Evolutionary conservation across 2,113 vertebrate genomes (phyloP), one percentile per base, ranked within the genome.

Genomic region (Platysteira castanea): DNA sequence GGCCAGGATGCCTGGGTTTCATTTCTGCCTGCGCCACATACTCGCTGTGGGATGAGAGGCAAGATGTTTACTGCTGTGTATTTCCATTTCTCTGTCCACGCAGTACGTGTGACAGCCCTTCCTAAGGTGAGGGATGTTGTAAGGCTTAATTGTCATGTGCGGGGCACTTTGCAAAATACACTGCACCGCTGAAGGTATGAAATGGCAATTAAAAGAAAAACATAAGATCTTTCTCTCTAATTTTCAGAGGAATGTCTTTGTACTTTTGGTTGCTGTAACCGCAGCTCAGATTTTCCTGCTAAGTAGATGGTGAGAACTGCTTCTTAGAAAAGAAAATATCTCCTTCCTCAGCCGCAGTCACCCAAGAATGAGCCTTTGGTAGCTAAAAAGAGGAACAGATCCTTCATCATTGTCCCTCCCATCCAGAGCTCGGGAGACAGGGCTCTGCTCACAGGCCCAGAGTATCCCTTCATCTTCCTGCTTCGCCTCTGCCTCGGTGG

Each of bases 201-300:
- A 87, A 89, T 69, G 70, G n/a, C 67, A 96, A 95, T 96, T 95
- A 93, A 76, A 87, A 79, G 44, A 30, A 79, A 95, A 91, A 86
- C 47, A 35, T 11, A 26, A 71, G 61, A 53, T 69, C 88, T 73
- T 95, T 76, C 77, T 96, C 89, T 97, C 84, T 96, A 87, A 96
- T 96, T 97, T 94, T 90, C 87, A 83, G 82, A 87, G 59, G 81
- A 93, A 91, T 91, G 84, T 79, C 89, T 94, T 96, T 94, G 80
- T 95, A 53, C 87, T 92, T 93, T 79, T 20, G 49, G 41, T 64
- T 42, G 46, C 59, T 73, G 49, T 69, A 84, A 84, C 64, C 3
- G 0, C 86, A 87, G 57, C 53, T 74, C 27, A 61, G 71, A 63
- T 91, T 83, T 85, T 89, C 74, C 54, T 85, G 65, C 77, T 91